phyloP scores from a whole-genome alignment of 2,888 invertebrate species.

The Spodoptera exigua region DNA sequence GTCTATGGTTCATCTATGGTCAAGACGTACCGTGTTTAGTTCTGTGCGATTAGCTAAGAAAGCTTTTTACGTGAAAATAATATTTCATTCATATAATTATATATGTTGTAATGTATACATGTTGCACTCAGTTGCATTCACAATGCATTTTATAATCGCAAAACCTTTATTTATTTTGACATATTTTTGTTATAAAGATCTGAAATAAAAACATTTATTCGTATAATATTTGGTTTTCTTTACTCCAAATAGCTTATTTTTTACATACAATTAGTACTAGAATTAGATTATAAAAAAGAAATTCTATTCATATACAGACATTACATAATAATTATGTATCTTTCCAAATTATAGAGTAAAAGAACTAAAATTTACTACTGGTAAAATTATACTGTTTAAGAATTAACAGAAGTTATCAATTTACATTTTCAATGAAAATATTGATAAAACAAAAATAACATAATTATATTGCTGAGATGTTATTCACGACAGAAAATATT shows the following conservation, averaged over 20 bases:
- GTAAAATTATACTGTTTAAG: no score
- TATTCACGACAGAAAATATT: no score
- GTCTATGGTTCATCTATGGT: slow-evolving; percentile 50
- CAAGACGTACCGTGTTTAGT: slow-evolving; percentile 53
- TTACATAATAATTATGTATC: no score
- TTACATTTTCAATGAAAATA: no score
- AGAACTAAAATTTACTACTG: no score
- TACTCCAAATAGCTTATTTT: background rate
- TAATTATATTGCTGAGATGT: no score
- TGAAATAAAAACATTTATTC: slow-evolving; percentile 75
- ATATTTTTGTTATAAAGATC: slow-evolving; percentile 76
- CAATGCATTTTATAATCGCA: slow-evolving; percentile 76
- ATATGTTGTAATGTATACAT: slow-evolving; percentile 51
- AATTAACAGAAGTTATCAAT: no score
- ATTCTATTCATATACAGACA: no score
- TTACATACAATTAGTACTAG: no score
- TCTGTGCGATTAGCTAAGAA: slow-evolving; percentile 67
- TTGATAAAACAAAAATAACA: no score
- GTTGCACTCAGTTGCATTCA: slow-evolving; percentile 72
- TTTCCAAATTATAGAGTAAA: no score
- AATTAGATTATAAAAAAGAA: no score
- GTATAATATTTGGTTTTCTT: slow-evolving; percentile 45
- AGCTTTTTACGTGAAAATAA: slow-evolving; percentile 53
- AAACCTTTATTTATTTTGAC: slow-evolving; percentile 57
- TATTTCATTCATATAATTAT: slow-evolving; percentile 51